Conservation (phyloP, 64 coral and sea anemone genomes). For the Catalaphyllia jardinei region DNA sequence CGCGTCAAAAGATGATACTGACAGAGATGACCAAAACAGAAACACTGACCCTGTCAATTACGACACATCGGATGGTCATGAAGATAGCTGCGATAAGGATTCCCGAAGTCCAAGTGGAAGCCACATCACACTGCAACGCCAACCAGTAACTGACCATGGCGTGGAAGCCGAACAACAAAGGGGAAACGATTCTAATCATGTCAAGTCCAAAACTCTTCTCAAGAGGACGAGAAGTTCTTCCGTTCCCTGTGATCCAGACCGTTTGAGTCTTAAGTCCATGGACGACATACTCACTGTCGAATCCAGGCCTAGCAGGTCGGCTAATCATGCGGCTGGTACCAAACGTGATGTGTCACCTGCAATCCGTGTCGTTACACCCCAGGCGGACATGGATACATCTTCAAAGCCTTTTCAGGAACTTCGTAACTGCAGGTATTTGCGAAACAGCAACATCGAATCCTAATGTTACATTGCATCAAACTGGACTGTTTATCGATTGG, state of each 20-base stretch:
- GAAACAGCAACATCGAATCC: neutral
- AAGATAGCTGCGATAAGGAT: neutral
- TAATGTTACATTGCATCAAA: too few species aligned
- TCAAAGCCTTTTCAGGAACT: neutral
- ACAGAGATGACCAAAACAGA: neutral
- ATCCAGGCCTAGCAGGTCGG: neutral
- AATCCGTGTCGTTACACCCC: neutral
- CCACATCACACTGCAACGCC: neutral
- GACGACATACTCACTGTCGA: neutral
- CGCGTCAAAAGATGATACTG: neutral
- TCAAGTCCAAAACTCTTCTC: neutral
- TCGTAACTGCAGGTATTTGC: neutral
- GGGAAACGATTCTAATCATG: neutral
- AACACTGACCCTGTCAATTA: neutral
- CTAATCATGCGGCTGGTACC: neutral
- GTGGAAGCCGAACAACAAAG: neutral
- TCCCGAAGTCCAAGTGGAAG: neutral
- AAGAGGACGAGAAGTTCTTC: constrained; percentile 24
- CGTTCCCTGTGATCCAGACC: constrained; percentile 4
- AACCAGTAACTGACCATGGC: too few species aligned
- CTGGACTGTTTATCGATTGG: too few species aligned
- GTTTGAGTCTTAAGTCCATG: neutral
- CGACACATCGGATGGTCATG: neutral
- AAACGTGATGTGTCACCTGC: neutral
- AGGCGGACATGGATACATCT: neutral